Percentiles rank a stretch among this genome's conserved stretches.
Evolutionary conservation across 2,113 vertebrate species (phyloP).

Genomic region (Maccullochella peelii): DNA sequence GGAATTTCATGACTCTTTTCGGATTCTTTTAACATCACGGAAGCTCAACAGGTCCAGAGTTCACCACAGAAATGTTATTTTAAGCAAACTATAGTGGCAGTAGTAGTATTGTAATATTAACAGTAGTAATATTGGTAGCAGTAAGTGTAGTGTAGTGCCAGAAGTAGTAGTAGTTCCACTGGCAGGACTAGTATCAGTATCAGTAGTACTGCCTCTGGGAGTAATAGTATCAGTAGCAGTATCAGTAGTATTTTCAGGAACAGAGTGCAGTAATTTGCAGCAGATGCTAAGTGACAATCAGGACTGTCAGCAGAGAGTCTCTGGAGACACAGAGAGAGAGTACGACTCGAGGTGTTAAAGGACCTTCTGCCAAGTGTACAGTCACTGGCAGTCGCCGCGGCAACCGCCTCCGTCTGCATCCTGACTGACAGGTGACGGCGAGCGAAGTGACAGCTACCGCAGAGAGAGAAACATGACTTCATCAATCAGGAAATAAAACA

Average conservation of each 20-base stretch:
- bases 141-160: no score
- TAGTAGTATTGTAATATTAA: no score
- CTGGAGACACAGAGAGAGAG: slow-evolving; percentile 21
- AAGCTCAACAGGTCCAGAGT: no score
- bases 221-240: background rate
- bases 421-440: slow-evolving; percentile 65
- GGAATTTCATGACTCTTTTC: background rate
- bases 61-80: no score
- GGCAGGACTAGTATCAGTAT: no score
- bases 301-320: slow-evolving; percentile 50
- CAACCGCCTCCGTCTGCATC: slow-evolving; percentile 56
- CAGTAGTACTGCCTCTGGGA: no score
- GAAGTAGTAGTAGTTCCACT: no score
- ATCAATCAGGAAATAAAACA: slow-evolving; percentile 42
- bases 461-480: slow-evolving; percentile 42
- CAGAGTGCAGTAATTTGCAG: slow-evolving; percentile 43
- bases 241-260: slow-evolving; percentile 10
- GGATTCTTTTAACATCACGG: no score
- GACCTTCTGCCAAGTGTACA: slow-evolving; percentile 70
- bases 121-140: no score
- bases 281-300: slow-evolving; percentile 64
- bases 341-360: slow-evolving; percentile 29
- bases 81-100: no score
- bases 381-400: slow-evolving; percentile 39
- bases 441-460: slow-evolving; percentile 59